Evolutionary conservation across 2,113 vertebrate genomes (phyloP).

Genomic region (Apeltes quadracus): DNA sequence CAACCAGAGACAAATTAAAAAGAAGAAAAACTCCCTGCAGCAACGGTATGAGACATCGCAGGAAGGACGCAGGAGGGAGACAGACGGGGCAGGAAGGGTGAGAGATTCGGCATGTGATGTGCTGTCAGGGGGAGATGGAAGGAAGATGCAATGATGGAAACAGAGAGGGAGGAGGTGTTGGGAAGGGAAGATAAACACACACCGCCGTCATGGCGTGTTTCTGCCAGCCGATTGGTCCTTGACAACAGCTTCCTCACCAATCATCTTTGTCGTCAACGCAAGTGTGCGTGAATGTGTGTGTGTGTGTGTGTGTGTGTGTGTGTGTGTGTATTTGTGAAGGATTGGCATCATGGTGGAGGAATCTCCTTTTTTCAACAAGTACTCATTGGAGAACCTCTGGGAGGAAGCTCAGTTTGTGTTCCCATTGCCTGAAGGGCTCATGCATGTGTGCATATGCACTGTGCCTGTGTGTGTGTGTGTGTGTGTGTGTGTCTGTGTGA

Average conservation of each 20-base stretch:
- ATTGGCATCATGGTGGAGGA: constrained; percentile 57
- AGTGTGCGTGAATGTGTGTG: background rate
- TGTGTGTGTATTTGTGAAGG: constrained; percentile 23
- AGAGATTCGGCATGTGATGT: constrained; percentile 36
- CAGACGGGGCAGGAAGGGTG: constrained; percentile 4
- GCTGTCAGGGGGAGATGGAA: constrained; percentile 39
- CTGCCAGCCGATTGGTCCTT: constrained; percentile 46
- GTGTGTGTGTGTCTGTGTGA: constrained; percentile 12
- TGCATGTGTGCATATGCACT: constrained; percentile 45
- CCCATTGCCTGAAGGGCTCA: constrained; percentile 28
- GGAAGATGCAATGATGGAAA: constrained; percentile 47
- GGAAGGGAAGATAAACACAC: constrained; percentile 21
- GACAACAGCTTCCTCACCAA: constrained; percentile 32
- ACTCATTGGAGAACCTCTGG: constrained; percentile 25
- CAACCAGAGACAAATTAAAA: constrained; percentile 12
- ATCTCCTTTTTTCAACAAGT: constrained; percentile 50
- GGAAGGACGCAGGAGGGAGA: constrained; percentile 25
- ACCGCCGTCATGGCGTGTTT: constrained; percentile 13
- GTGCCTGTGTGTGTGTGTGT: constrained; percentile 9
- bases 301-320: constrained; percentile 2
- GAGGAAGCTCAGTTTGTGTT: constrained; percentile 39
- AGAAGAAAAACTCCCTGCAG: constrained; percentile 20
- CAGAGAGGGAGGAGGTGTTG: constrained; percentile 27
- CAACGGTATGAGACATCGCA: constrained; percentile 36
- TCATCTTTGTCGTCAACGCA: constrained; percentile 27